Base-by-base conservation (phyloP, 2,113 vertebrate species). In the Actenoides hombroni region DNA sequence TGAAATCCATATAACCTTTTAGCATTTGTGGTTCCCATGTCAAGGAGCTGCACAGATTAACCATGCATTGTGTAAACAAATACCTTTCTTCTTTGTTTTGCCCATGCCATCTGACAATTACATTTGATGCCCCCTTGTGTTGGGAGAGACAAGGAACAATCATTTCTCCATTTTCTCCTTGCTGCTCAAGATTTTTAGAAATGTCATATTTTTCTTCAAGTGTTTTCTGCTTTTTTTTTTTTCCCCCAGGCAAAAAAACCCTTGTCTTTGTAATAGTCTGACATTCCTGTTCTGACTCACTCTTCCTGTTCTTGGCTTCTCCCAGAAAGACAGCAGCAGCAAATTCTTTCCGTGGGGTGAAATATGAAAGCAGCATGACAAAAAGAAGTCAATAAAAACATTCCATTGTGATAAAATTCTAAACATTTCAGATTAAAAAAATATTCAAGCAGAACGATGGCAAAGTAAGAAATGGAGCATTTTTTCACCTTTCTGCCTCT, bases 41-140 rank as follows among this genome's bases (percentile, higher is more conserved):
- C 44, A 57, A 68, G 54, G 25, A 56, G 8, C 37, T 87, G 60
- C 40, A 18, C 61, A 78, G 23, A 6, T 14, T 28, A 63, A 75
- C 9, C 42, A 26, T 12, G 4, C 4, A 26, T 0, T 14, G 15
- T 25, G 17, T 53, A 86, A 91, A 80, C 24, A 85, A 79, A 56
- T 12, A 64, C 2, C 7, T 46, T 76, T 42, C 35, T 70, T 16
- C 44, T 91, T 92, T 88, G 59, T 88, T 93, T 91, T 61, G 75
- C 42, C 44, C 75, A 8, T 1, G 2, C 31, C 76, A 57, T 63
- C 49, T 69, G 63, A 86, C 37, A 84, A 91, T 80, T 87, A 83
- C 54, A 54, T 37, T 93, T 65, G 63, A 95, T 93, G 92, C 85
- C 90, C 78, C 88, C 95, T 95, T 88, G 90, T 91, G 94, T 86